A percentile compares a stretch with the other conserved stretches of the same genome.
phyloP scores from a whole-genome alignment of 2,797 vertebrate species.

The Mormyrus proboscirostris region DNA sequence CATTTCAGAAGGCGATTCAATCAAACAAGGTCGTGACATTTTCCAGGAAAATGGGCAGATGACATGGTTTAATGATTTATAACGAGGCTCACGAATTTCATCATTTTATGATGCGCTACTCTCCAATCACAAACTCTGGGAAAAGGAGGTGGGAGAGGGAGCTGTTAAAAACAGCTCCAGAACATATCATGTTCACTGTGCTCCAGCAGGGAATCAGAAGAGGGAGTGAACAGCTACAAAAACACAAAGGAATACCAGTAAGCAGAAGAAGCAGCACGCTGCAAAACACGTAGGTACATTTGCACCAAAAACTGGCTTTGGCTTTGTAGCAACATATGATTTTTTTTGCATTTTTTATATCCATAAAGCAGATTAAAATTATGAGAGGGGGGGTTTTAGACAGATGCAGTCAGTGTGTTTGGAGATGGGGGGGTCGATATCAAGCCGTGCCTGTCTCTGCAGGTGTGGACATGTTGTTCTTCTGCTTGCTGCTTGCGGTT shows the following conservation, averaged over 20 bases:
- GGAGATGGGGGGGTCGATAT: neutral
- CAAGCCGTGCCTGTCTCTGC: conserved; percentile 23
- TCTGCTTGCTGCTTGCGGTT: conserved; percentile 46
- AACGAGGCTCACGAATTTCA: conserved; percentile 34
- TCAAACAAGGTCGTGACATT: neutral
- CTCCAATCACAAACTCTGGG: conserved; percentile 42
- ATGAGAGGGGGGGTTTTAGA: neutral
- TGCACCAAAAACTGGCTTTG: neutral
- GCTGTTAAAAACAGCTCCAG: conserved; percentile 20
- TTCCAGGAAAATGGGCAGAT: neutral
- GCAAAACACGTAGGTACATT: neutral
- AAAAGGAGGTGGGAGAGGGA: conserved; percentile 27
- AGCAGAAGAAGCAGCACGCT: neutral
- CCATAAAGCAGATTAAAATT: neutral
- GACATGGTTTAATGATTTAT: conserved; percentile 17
- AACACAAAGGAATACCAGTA: neutral
- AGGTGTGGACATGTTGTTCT: conserved; percentile 51
- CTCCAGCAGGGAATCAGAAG: neutral
- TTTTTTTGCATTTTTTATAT: neutral
- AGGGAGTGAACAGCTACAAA: neutral
- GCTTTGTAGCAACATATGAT: neutral
- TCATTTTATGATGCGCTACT: conserved; percentile 48
- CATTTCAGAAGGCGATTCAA: neutral
- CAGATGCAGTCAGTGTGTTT: neutral
- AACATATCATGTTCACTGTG: conserved; percentile 4